phyloP scores from a whole-genome alignment of 2,797 vertebrate species.

The Sebastes umbrosus region DNA sequence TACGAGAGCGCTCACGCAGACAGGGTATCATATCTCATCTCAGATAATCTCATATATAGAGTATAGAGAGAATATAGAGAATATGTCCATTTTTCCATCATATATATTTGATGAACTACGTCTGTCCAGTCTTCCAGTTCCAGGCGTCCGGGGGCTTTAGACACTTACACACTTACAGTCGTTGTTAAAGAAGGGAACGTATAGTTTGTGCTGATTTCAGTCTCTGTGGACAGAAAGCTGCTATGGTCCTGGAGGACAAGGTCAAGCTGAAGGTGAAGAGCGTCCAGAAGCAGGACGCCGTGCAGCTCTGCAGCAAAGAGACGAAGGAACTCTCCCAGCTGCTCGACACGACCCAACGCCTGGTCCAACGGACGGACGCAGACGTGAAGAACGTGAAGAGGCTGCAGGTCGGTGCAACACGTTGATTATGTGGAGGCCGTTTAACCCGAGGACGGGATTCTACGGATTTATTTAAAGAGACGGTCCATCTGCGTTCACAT shows the following conservation, averaged over 20 bases:
- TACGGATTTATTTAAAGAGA: no score
- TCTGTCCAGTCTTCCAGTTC: no score
- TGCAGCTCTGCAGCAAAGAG: rapidly evolving
- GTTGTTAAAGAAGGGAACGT: no score
- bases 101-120: no score
- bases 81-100: no score
- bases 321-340: rapidly evolving
- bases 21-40: neutral
- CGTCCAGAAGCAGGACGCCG: neutral
- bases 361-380: rapidly evolving
- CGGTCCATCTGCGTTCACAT: no score
- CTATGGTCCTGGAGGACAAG: neutral
- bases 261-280: neutral
- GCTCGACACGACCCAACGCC: rapidly evolving
- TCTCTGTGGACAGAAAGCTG: neutral
- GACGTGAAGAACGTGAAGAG: neutral
- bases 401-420: slow-evolving; percentile 30
- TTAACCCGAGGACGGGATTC: no score
- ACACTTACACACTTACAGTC: no score
- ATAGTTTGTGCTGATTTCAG: neutral
- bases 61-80: no score
- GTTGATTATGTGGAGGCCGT: no score
- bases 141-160: no score
- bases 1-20: neutral
- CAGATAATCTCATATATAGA: no score